These are phyloP conservation scores for Notodromas monacha DNA, from an alignment of 2,888 invertebrate genomes.

Conservation along the genomic window DNA sequence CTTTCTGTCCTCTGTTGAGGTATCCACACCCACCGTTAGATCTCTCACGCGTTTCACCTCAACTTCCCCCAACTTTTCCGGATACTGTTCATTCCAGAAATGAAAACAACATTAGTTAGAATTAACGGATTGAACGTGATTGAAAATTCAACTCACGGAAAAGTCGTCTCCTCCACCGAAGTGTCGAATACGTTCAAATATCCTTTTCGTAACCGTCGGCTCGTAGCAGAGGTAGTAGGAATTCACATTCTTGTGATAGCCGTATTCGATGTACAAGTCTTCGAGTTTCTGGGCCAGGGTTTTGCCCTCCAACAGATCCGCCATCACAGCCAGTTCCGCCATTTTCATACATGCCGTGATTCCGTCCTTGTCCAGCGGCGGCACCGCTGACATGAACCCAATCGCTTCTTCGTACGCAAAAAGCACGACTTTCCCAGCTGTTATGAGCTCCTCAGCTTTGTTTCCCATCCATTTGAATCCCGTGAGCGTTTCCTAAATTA, in stretches of 20 bases:
- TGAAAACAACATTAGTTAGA: too few relatives aligned
- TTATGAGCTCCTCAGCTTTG: conserved; percentile 31
- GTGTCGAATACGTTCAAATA: conserved; percentile 52
- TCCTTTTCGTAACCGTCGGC: conserved; percentile 26
- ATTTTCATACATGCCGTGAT: conserved; percentile 51
- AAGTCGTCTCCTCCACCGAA: conserved; percentile 27
- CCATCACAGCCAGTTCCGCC: conserved; percentile 36
- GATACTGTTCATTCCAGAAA: conserved; percentile 17
- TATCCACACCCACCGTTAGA: conserved; percentile 56
- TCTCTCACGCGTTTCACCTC: conserved; percentile 33
- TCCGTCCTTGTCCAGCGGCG: conserved; percentile 82
- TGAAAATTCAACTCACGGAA: too few relatives aligned
- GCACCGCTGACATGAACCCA: conserved; percentile 73
- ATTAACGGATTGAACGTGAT: too few relatives aligned
- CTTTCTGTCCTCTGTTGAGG: conserved; percentile 28
- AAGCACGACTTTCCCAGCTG: conserved; percentile 37
- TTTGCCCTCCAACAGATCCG: conserved; percentile 22
- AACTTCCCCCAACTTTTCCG: conserved; percentile 17
- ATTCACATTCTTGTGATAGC: conserved; percentile 53
- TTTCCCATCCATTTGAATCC: conserved; percentile 99
- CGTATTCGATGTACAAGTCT: conserved; percentile 46
- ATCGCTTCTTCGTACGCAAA: conserved; percentile 97
- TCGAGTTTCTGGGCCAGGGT: conserved; percentile 24
- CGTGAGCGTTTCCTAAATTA: conserved; percentile 47
- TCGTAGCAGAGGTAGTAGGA: conserved; percentile 68